Conservation (phyloP, 2,797 vertebrate species). For the Apodemus agrarius region DNA sequence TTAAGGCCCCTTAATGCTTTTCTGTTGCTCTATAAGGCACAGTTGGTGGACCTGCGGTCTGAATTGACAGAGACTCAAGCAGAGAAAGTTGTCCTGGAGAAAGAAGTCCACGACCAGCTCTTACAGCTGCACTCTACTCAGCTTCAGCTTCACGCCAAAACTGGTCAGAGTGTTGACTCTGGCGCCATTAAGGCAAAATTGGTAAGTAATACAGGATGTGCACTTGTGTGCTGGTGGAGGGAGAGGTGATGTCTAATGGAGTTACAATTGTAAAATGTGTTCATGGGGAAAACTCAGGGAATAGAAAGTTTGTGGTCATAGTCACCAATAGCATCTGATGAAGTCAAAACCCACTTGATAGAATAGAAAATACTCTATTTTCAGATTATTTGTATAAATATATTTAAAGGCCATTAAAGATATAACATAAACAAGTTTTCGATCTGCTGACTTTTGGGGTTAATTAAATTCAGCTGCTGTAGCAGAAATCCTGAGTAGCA, state of each 20-base stretch:
- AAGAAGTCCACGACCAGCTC: conserved; percentile 97
- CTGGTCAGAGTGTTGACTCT: conserved; percentile 93
- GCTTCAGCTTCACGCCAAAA: conserved; percentile 95
- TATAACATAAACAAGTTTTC: conserved; percentile 28
- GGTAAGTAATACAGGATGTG: conserved; percentile 88
- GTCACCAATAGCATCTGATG: background rate
- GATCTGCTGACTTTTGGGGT: background rate
- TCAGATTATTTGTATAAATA: conserved; percentile 36
- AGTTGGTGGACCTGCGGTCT: conserved; percentile 96
- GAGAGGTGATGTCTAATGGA: no score
- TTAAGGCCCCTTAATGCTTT: conserved; percentile 25
- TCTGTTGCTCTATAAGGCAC: conserved; percentile 89
- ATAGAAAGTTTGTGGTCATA: background rate
- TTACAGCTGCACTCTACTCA: conserved; percentile 96
- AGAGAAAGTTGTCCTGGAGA: conserved; percentile 93
- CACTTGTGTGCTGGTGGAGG: background rate
- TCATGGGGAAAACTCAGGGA: background rate
- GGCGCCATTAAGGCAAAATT: conserved; percentile 95
- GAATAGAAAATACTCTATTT: background rate
- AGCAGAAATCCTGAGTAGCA: conserved; percentile 25
- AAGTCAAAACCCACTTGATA: background rate
- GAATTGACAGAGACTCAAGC: conserved; percentile 96
- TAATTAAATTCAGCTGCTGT: conserved; percentile 39
- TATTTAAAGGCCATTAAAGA: conserved; percentile 10
- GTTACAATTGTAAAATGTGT: background rate